phyloP scores from a whole-genome alignment of 2,797 vertebrate species.

The Poeciliopsis paucimaculata region DNA sequence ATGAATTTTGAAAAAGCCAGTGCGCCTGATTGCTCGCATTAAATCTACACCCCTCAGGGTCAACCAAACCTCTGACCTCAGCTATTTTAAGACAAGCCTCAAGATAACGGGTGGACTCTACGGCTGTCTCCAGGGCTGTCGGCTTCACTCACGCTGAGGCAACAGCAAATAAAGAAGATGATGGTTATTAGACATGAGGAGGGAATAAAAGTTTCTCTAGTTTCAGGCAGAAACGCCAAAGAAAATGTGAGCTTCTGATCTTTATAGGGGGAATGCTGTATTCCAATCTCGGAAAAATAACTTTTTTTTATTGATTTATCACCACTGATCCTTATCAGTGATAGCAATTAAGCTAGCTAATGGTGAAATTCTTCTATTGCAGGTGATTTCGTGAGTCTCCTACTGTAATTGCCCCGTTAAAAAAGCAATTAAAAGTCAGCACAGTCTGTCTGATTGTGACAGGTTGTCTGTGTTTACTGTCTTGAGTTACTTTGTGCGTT shows the following conservation, averaged over 20 bases:
- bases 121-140: constrained; percentile 53
- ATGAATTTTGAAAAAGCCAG: constrained; percentile 41
- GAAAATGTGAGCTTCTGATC: constrained; percentile 38
- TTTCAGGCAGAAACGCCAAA: constrained; percentile 44
- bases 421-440: not conserved
- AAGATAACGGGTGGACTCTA: constrained; percentile 39
- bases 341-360: not conserved
- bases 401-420: not conserved
- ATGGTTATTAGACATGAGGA: not conserved
- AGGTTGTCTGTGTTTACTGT: constrained; percentile 16
- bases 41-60: constrained; percentile 51
- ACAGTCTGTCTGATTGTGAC: constrained; percentile 2
- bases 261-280: constrained; percentile 33
- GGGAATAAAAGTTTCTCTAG: constrained; percentile 40
- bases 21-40: constrained; percentile 46
- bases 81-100: constrained; percentile 58
- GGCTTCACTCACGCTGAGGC: constrained; percentile 49
- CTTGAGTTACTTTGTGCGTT: constrained; percentile 12
- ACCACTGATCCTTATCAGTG: not conserved
- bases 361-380: not conserved
- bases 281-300: constrained; percentile 23
- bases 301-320: not conserved
- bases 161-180: constrained; percentile 17
- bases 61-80: constrained; percentile 53
- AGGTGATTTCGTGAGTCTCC: not conserved